Evolutionary conservation across 1,140 invertebrate genomes (phyloP).

Genomic region (Mizuhopecten yessoensis): DNA sequence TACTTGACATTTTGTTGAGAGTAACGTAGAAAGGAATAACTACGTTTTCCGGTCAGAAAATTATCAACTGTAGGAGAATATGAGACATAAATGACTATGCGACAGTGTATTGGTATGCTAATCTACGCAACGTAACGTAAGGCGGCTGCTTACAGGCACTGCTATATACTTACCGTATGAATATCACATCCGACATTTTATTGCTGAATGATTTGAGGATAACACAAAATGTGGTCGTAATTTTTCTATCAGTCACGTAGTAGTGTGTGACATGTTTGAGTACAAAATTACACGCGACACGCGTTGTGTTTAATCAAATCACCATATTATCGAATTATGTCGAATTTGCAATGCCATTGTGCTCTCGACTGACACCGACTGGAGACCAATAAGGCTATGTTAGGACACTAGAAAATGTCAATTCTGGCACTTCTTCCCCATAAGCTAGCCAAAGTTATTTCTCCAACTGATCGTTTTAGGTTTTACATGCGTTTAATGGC

Average conservation of each 20-base stretch:
- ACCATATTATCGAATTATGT: not conserved
- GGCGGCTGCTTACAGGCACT: too few relatives aligned
- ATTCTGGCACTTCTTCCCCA: not conserved
- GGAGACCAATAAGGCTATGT: not conserved
- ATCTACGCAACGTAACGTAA: too few relatives aligned
- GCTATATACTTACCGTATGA: too few relatives aligned
- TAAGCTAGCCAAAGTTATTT: not conserved
- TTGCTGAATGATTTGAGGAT: not conserved
- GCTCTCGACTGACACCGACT: not conserved
- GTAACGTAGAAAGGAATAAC: not conserved
- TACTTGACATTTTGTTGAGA: not conserved
- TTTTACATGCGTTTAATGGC: conserved; percentile 1
- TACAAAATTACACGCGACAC: conserved; percentile 33
- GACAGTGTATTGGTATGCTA: too few relatives aligned
- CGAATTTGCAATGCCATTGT: conserved; percentile 15
- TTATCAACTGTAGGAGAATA: not conserved
- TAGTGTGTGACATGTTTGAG: conserved; percentile 14
- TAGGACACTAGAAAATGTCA: not conserved
- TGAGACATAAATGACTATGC: not conserved
- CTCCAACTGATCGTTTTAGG: conserved; percentile 22
- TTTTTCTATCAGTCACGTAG: not conserved
- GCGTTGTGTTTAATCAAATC: conserved; percentile 11
- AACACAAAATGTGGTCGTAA: not conserved
- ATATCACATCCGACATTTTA: not conserved
- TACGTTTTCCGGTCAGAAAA: conserved; percentile 7